Evolutionary conservation across 2,888 invertebrate genomes (phyloP).

Genomic region (Zootermopsis nevadensis): DNA sequence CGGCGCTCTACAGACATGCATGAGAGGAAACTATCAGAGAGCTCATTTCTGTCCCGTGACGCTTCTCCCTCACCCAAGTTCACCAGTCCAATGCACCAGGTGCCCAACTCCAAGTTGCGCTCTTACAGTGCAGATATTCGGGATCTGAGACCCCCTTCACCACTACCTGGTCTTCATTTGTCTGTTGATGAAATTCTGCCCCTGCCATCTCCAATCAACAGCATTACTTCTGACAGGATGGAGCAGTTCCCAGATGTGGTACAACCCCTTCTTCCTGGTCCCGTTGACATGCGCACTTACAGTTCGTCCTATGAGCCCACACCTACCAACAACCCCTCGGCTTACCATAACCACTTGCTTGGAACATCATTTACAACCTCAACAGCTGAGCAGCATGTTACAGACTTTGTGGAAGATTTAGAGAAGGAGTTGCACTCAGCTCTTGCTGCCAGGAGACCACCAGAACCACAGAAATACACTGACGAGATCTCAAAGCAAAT

Average conservation of each 20-base stretch:
- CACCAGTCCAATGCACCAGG: conserved; percentile 65
- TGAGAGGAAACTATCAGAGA: conserved; percentile 67
- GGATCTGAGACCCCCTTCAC: conserved; percentile 65
- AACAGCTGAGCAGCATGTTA: conserved; percentile 50
- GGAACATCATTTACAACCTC: conserved; percentile 42
- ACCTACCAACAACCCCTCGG: conserved; percentile 65
- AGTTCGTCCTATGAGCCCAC: conserved; percentile 72
- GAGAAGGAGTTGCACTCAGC: conserved; percentile 81
- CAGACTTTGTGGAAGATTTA: conserved; percentile 70
- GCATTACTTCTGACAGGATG: conserved; percentile 53
- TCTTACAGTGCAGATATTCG: conserved; percentile 63
- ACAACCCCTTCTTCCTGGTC: conserved; percentile 78
- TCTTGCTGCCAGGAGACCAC: conserved; percentile 69
- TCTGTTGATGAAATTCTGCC: conserved; percentile 42
- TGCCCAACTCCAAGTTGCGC: conserved; percentile 59
- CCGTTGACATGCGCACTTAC: conserved; percentile 91
- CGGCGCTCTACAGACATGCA: conserved; percentile 79
- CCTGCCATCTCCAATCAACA: conserved; percentile 43
- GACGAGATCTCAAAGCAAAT: conserved; percentile 43
- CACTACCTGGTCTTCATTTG: conserved; percentile 57
- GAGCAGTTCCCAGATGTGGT: conserved; percentile 55
- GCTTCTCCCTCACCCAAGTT: conserved; percentile 71
- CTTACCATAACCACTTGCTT: conserved; percentile 73
- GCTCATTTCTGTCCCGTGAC: conserved; percentile 60
- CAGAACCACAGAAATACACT: conserved; percentile 42